Evolutionary conservation across 2,113 vertebrate species (phyloP), one percentile per base, ranked within the genome.

Genomic region (Silurus glanis): DNA sequence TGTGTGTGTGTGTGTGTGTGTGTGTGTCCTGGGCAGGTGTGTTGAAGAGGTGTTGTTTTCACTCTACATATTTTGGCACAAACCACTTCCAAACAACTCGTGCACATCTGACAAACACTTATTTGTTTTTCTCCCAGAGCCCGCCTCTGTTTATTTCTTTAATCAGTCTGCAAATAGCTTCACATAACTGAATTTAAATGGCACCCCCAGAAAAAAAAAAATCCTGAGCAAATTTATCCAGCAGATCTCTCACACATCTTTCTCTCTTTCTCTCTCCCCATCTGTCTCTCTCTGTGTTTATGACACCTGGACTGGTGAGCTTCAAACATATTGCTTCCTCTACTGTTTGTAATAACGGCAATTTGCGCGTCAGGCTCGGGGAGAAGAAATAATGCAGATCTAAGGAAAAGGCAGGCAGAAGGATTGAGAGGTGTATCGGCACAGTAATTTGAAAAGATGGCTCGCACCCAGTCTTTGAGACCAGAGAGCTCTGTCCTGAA

Each of bases 31-130:
- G 71, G 87, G 80, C 85, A 89, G 89, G 91, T 89, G 87, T 88
- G 87, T 88, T 88, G 80, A 86, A 90, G 83, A 90, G 87, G 90
- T 91, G 91, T 90, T 72, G 75, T 88, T 91, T 90, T 91, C 91
- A 83, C 91, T 89, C 91, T 86, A 56, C 91, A 91, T 91, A 91
- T 91, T 90, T 91, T 91, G 87, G 85, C 91, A 89, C 89, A 81
- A 89, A 82, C 86, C 80, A 84, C 81, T 59, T 87, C 87, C 86
- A 89, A 89, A 89, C 87, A 88, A 83, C 86, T 83, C 53, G 10
- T 79, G 87, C 69, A 85, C 62, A 84, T 83, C 78, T 86, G 87
- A 83, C 75, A 89, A 47, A 71, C 75, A 87, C 82, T 83, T 87
- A 59, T 82, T 87, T 87, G 53, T 87, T 87, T 87, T 82, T 87